These are phyloP conservation scores for Myiagra hebetior DNA, from an alignment of 2,113 vertebrate genomes.

Conservation along the genomic window DNA sequence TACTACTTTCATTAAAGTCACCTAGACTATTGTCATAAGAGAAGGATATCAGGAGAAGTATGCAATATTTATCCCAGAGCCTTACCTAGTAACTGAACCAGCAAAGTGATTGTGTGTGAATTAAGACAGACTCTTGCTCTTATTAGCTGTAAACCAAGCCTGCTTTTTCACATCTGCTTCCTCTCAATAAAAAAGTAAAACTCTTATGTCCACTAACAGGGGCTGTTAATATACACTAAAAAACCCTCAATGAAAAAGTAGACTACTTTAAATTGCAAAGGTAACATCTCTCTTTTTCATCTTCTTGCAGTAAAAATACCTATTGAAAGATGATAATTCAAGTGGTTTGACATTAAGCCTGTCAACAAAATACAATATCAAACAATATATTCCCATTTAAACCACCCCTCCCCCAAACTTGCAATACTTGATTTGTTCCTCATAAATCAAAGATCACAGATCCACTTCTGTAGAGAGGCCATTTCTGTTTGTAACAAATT, in stretches of 20 bases:
- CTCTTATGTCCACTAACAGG: neutral
- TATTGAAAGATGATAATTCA: neutral
- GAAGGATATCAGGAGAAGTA: conserved; percentile 19
- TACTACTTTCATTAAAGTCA: neutral
- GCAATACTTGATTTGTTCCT: neutral
- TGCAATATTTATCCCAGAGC: neutral
- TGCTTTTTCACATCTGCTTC: neutral
- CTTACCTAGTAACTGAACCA: conserved; percentile 65
- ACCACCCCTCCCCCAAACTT: accelerated
- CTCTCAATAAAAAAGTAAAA: neutral
- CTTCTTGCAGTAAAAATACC: neutral
- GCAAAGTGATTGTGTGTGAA: neutral
- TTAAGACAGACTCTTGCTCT: conserved; percentile 15
- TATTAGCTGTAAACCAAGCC: conserved; percentile 34
- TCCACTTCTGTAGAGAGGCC: neutral
- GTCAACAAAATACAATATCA: neutral
- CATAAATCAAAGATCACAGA: neutral
- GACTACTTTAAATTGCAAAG: neutral
- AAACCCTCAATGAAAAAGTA: neutral
- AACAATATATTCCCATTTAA: neutral
- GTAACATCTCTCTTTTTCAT: neutral
- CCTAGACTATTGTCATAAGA: neutral
- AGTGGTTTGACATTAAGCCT: neutral
- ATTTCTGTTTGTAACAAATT: neutral
- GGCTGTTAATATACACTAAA: neutral